Evolutionary conservation across 30 jellyfish, hydroid and myxozoan genomes (phyloP), one percentile per base, ranked within the genome.

Genomic region (Aurelia aurita): DNA sequence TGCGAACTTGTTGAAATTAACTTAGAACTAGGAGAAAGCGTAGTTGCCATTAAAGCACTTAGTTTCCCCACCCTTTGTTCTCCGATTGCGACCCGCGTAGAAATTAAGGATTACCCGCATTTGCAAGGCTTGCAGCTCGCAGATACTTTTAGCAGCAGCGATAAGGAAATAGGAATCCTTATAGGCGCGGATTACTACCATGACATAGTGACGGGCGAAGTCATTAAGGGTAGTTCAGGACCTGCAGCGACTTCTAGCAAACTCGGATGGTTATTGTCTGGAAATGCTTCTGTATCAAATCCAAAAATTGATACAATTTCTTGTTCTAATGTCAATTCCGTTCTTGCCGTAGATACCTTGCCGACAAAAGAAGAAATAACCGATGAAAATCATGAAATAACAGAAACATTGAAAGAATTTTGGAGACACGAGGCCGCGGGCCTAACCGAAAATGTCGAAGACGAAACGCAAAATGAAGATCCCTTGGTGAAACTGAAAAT

Each of bases 381-480:
- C n/a, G 27, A 62, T 23, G 34, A 62, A 62, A 22, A 62, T 62
- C 27, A 22, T 15, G 13, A 62, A 53, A 45, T 74, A 23, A 53
- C 5, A 25, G 29, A 53, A 25, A 14, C 86, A 16, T 58, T 74
- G 46, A 58, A 54, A 34, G 26, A 32, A 27, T 77, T 59, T 59
- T 59, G 89, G 89, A 63, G 29, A 77, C 89, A 77, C 77, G 89
- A 77, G 27, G 20, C 79, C 18, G 69, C 49, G 20, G 89, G 89
- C 47, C 29, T 58, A 16, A n/a, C 69, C 32, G 66, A 64, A 39
- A 77, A 58, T 32, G 67, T 1, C 55, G 57, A 44, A 60, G 89
- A 77, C 4, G 89, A 31, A 68, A 61, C 58, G 16, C 12, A 32
- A 35, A 34, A 31, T 23, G n/a, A 58, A 26, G 19, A 20, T 18